Conservation (phyloP, 92 coral and sea anemone genomes). For the Paragorgia papillata region DNA sequence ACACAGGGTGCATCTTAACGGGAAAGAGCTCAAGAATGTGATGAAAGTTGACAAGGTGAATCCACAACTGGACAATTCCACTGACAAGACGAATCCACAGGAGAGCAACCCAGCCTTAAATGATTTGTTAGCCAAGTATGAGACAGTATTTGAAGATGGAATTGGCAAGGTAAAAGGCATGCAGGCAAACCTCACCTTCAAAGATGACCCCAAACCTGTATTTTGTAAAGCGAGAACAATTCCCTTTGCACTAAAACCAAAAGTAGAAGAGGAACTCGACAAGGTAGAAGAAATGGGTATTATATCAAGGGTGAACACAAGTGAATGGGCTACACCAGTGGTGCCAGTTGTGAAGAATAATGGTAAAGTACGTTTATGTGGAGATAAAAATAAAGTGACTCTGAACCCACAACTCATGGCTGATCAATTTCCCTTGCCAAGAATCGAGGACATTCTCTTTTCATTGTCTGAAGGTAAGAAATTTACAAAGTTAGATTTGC, state of each 20-base stretch:
- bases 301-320: not conserved
- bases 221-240: constrained; percentile 5
- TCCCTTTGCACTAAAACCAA: not conserved
- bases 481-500: constrained; percentile 57
- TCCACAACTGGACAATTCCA: too few relatives aligned
- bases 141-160: not conserved
- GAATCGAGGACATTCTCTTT: constrained; percentile 25
- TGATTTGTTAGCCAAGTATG: constrained; percentile 9
- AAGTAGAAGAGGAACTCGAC: constrained; percentile 6
- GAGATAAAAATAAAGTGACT: constrained; percentile 38
- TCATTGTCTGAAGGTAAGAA: constrained; percentile 39
- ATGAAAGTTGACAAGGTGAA: not conserved
- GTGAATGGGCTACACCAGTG: constrained; percentile 36
- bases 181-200: not conserved
- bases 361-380: constrained; percentile 15
- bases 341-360: constrained; percentile 15
- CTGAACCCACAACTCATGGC: constrained; percentile 10
- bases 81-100: too few relatives aligned
- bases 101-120: too few relatives aligned
- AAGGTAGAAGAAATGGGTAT: not conserved
- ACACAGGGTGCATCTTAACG: not conserved
- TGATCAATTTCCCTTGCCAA: constrained; percentile 31
- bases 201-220: not conserved
- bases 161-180: constrained; percentile 15
- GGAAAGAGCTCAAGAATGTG: constrained; percentile 1